Conservation (phyloP, 2,113 vertebrate genomes). For the Formicarius rufipectus region DNA sequence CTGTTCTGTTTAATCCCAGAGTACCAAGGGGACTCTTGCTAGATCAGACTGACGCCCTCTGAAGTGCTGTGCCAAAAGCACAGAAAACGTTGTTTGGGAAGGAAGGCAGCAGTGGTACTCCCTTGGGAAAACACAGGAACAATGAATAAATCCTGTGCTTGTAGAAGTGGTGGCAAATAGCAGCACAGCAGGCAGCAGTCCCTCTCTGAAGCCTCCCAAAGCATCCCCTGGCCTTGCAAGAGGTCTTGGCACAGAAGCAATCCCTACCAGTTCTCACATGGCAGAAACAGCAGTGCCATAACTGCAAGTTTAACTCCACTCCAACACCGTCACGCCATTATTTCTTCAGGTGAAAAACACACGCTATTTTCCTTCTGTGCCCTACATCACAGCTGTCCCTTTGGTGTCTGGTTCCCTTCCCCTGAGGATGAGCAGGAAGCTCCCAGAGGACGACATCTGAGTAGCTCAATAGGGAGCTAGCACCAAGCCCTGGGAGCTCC, state of each 20-base stretch:
- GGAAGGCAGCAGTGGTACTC: neutral
- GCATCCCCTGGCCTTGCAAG: neutral
- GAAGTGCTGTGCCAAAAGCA: neutral
- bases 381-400: neutral
- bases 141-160: neutral
- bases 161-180: neutral
- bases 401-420: neutral
- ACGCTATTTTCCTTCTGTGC: fast-evolving
- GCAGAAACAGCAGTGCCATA: neutral
- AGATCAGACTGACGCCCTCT: neutral
- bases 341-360: neutral
- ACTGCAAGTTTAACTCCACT: fast-evolving
- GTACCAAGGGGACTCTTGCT: neutral
- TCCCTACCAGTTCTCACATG: neutral
- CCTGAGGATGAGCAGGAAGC: neutral
- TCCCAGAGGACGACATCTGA: neutral
- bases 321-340: neutral
- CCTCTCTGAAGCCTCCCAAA: neutral
- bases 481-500: neutral
- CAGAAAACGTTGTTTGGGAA: neutral
- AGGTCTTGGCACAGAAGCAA: fast-evolving
- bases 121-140: neutral
- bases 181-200: neutral
- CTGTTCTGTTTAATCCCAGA: neutral
- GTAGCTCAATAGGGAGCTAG: neutral